phyloP scores from a whole-genome alignment of 2,888 invertebrate species.

The Eupithecia inturbata region DNA sequence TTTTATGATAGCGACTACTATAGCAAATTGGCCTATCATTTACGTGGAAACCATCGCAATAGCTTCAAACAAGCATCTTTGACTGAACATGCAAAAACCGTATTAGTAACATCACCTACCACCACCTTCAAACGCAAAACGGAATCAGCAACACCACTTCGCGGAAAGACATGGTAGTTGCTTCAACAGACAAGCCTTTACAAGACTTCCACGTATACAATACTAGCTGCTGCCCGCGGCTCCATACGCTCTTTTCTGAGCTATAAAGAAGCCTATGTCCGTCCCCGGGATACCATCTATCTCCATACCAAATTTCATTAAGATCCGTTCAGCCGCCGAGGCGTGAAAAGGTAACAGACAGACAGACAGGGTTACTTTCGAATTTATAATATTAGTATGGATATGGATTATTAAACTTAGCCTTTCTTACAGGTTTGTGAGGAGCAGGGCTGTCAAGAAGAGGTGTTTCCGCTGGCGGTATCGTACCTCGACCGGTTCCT shows the following conservation, averaged over 20 bases:
- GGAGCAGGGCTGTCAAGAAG: constrained; percentile 95
- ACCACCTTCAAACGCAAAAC: not conserved
- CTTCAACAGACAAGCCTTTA: not conserved
- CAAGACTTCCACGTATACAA: not conserved
- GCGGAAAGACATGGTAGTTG: not conserved
- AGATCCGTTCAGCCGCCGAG: no score
- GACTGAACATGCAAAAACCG: not conserved
- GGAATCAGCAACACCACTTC: not conserved
- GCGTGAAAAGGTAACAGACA: no score
- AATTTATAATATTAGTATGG: no score
- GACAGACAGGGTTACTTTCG: no score
- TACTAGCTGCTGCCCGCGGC: no score
- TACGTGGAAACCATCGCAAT: not conserved
- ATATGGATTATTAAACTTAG: constrained; percentile 38
- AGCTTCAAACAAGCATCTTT: not conserved
- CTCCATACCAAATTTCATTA: no score
- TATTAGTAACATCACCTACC: not conserved
- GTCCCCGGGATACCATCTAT: no score
- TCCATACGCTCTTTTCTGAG: no score
- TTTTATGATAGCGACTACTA: not conserved
- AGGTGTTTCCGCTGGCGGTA: constrained; percentile 96
- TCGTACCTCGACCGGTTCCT: constrained; percentile 97
- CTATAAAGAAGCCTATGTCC: no score
- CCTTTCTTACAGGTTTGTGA: constrained; percentile 92
- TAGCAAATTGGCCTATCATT: not conserved